Evolutionary conservation across 2,113 vertebrate genomes (phyloP), one percentile per base, ranked within the genome.

Genomic region (Donacobius atricapilla): DNA sequence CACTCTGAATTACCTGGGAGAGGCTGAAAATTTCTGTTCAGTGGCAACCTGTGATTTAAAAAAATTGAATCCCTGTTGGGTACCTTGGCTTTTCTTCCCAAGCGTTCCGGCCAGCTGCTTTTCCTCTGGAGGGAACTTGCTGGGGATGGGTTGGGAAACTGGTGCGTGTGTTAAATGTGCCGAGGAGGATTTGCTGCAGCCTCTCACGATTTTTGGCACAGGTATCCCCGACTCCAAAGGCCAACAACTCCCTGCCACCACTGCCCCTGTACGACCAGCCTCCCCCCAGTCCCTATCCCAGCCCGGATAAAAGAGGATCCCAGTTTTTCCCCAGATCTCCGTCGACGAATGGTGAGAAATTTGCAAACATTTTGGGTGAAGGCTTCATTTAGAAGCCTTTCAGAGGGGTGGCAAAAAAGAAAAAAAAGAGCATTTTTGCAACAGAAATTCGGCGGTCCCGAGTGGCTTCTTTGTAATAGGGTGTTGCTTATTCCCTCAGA

Each of bases 241-340:
- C 98, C 4, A 98, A 98, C 6, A 97, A 98, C 9, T 95, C 98
- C 37, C 98, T 99, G 81, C 99, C 99, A 6, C 98, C 98, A 9
- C 98, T 99, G 95, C 99, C 99, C 0, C 97, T 99, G 19, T 99
- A 99, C 0, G 99, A 99, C 96, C 99, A 99, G 97, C 99, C 99
- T 54, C 98, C 99, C 69, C 96, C 97, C 94, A 99, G 99, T 92
- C 98, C 99, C 44, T 99, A 98, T 96, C 98, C 98, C 94, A 99
- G 99, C 83, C 99, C 99, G 0, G 99, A 99, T 78, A 99, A 98
- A 83, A 98, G 98, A 91, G 98, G 98, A 8, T 98, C 98, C 13
- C 98, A 98, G 80, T 98, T 97, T 82, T 98, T 99, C 63, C 98
- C 99, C 27, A 98, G 98, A 39, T 99, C 99, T 24, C 99, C 99